Evolutionary conservation across 2,797 vertebrate genomes (phyloP).

Genomic region (Phrynocephalus forsythii): DNA sequence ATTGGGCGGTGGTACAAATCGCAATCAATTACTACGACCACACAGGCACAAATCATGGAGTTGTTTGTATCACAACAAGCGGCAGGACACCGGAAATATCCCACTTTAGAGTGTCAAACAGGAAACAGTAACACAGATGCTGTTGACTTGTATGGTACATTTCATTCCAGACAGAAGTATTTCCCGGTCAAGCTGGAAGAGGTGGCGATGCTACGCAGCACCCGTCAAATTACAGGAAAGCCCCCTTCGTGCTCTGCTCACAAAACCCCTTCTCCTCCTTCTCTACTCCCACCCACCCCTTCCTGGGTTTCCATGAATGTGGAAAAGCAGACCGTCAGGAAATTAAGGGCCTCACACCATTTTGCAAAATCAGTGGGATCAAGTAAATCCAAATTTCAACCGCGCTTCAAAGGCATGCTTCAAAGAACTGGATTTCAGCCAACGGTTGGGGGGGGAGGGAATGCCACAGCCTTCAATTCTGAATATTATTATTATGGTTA

Average conservation of each 20-base stretch:
- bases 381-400: slow-evolving; percentile 80
- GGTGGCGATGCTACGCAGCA: neutral
- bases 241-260: too few species aligned
- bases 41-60: too few species aligned
- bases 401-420: slow-evolving; percentile 70
- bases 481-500: neutral
- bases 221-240: neutral
- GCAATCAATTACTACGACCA: neutral
- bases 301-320: slow-evolving; percentile 72
- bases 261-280: neutral
- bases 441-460: neutral
- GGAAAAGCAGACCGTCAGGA: slow-evolving; percentile 77
- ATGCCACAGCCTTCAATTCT: neutral
- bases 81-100: neutral
- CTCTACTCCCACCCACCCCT: slow-evolving; percentile 46
- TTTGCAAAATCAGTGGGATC: slow-evolving; percentile 75
- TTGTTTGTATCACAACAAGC: neutral
- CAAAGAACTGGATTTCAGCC: slow-evolving; percentile 68
- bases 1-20: neutral
- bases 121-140: neutral
- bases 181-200: neutral
- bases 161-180: neutral
- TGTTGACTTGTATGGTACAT: neutral
- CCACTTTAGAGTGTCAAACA: neutral
- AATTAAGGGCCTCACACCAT: slow-evolving; percentile 63